Base-by-base conservation (phyloP, 2,113 vertebrate genomes). In the Vanacampus margaritifer region DNA sequence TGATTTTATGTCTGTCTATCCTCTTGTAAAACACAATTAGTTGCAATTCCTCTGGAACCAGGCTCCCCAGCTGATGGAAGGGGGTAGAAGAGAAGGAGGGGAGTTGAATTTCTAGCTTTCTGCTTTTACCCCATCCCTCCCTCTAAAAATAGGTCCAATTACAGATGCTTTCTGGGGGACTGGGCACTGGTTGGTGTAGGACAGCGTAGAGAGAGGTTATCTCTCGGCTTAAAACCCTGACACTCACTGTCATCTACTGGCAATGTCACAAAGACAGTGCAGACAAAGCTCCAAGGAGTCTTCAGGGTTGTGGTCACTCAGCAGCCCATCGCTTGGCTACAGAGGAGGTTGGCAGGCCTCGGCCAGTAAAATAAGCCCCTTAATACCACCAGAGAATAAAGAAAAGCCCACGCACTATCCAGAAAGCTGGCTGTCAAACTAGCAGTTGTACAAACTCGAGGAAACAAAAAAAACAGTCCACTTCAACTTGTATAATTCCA, bases 91-190 rank as follows among this genome's bases (percentile, higher is more conserved):
- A 86, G 71, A 81, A 82, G 81, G 82, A 76, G 84, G 84, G 84
- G 89, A 87, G 82, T 89, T 83, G 88, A 88, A 79, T 90, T 91
- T 92, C 89, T 84, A 85, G 82, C 81, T 72, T 79, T 75, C 84
- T 75, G 85, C 84, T 87, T 92, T 92, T 93, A 93, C 92, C 92
- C 92, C 92, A 93, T 93, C 83, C 88, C 91, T 91, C 68, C 67
- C 12, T 39, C 88, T 88, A 92, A 90, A 92, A 88, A 92, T 92
- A 93, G 89, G 73, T 88, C 79, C 82, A 83, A 87, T 84, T 79
- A 84, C 87, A 70, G 79, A 67, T 32, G 64, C 83, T 80, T 83
- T 86, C 62, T 71, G 68, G 79, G 69, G 64, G 70, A 54, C 66
- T 75, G 50, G 71, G 71, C 67, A 76, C 75, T 69, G 78, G 79